Evolutionary conservation across 2,113 vertebrate genomes (phyloP).

Genomic region (Nycticryphes semicollaris): DNA sequence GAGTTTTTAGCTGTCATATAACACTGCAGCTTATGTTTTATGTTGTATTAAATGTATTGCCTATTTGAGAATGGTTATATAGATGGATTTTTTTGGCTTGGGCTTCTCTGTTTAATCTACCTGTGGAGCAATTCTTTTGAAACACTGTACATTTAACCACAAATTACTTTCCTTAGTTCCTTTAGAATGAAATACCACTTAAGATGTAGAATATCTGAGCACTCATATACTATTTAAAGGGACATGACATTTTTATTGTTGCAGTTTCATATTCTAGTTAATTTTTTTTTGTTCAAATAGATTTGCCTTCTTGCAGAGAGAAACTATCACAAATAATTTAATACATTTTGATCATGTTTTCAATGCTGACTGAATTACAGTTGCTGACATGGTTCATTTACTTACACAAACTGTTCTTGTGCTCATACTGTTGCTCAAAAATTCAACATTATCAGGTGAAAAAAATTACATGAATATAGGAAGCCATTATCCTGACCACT

Average conservation of each 20-base stretch:
- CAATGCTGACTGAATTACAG: slow-evolving; percentile 41
- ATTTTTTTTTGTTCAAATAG: slow-evolving; percentile 41
- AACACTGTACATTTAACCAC: background rate
- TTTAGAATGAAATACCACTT: slow-evolving; percentile 4
- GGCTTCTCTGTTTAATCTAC: slow-evolving; percentile 3
- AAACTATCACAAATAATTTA: slow-evolving; percentile 53
- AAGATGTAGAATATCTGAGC: slow-evolving; percentile 10
- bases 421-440: slow-evolving; percentile 36
- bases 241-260: slow-evolving; percentile 46
- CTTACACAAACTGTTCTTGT: slow-evolving; percentile 51
- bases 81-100: background rate
- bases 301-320: slow-evolving; percentile 20
- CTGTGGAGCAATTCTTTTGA: slow-evolving; percentile 1
- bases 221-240: slow-evolving; percentile 44
- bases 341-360: slow-evolving; percentile 53
- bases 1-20: slow-evolving; percentile 3
- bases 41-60: background rate
- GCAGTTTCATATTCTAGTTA: slow-evolving; percentile 14
- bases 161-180: slow-evolving; percentile 4
- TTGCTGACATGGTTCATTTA: slow-evolving; percentile 61
- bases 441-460: slow-evolving; percentile 45
- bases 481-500: slow-evolving; percentile 56
- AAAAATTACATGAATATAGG: slow-evolving; percentile 24
- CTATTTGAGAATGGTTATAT: slow-evolving; percentile 1
- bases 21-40: slow-evolving; percentile 1